Evolutionary conservation across 2,797 vertebrate genomes (phyloP), one percentile per base, ranked within the genome.

Genomic region (Onychomys arenicola): DNA sequence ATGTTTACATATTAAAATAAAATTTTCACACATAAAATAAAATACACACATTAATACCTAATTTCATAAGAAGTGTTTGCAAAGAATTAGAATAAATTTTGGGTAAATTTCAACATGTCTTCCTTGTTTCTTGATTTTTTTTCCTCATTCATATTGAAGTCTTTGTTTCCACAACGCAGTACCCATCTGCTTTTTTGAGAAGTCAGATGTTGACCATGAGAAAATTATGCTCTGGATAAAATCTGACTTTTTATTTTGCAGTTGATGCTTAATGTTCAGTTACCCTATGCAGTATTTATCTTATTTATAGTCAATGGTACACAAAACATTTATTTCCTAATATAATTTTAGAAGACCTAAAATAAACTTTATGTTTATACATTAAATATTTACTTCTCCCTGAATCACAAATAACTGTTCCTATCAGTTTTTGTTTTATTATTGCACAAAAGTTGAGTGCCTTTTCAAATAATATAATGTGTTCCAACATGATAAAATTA

Each of bases 381-480:
- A 67, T 82, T 49, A 93, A 85, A 27, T 61, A 93, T 94, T 96
- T 75, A 52, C 84, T 90, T 96, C 17, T 43, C 85, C 0, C 2
- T 2, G 81, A 0, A 80, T 94, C 29, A 91, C 52, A 93, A 8
- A 81, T 46, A 57, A 29, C 13, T 81, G n/a, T n/a, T 94, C 57
- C 80, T 52, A 63, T 90, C 75, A 83, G 89, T 34, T 92, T 92
- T 12, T 75, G 9, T 82, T 96, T 75, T 57, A 90, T 71, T 93
- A 52, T 37, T 96, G 17, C 27, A 16, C 40, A 61, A 63, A 91
- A 63, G 37, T 73, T n/a, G n/a, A 91, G 67, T 65, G 84, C 0
- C 49, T 87, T 96, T 97, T 96, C 4, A 92, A 96, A 43, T 25
- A 92, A 69, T 85, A 12, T 6, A 90, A 52, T 25, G 6, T 11